Evolutionary conservation across 2,797 vertebrate genomes (phyloP).

Genomic region (Falco cherrug): DNA sequence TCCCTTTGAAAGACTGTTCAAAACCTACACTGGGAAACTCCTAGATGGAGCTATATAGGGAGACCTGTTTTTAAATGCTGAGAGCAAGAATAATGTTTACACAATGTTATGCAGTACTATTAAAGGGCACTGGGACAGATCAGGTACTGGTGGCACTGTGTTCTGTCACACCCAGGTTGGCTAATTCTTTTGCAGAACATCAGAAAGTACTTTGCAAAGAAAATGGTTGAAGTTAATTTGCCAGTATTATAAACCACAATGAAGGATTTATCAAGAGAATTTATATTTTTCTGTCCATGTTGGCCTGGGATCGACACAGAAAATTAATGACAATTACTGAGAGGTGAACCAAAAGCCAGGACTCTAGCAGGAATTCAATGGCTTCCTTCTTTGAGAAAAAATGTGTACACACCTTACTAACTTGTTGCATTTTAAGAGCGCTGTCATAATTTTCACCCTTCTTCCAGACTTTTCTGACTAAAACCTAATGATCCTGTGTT

Average conservation of each 20-base stretch:
- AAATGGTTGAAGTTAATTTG: not conserved
- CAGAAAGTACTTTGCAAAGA: not conserved
- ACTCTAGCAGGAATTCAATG: not conserved
- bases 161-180: not conserved
- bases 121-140: not conserved
- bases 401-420: not conserved
- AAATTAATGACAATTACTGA: not conserved
- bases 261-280: not conserved
- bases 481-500: not conserved
- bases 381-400: not conserved
- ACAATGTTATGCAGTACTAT: rapidly evolving
- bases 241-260: not conserved
- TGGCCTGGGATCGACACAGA: not conserved
- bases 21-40: rapidly evolving
- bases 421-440: not conserved
- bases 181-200: not conserved
- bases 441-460: not conserved
- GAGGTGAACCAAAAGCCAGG: not conserved
- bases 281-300: not conserved
- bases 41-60: not conserved
- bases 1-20: not conserved
- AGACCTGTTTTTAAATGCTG: not conserved
- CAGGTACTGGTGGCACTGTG: not conserved
- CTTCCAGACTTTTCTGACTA: not conserved
- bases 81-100: not conserved